A percentile compares a stretch with the other conserved stretches of the same genome.
These are phyloP conservation scores for Cheiracanthium punctorium DNA, from an alignment of 2,888 invertebrate species.

Conservation along the genomic window DNA sequence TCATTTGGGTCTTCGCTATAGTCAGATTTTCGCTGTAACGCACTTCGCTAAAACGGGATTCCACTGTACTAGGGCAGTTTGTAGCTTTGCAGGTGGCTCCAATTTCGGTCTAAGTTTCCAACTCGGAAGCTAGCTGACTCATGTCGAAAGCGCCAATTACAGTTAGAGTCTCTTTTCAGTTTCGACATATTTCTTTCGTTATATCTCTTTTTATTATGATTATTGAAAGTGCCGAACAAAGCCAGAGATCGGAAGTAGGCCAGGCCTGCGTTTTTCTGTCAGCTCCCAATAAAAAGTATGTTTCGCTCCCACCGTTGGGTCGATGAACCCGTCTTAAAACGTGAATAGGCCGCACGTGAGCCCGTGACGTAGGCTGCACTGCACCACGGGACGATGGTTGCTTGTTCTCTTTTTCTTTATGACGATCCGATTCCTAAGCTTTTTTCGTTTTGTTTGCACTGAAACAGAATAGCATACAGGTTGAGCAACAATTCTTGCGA, in stretches of 20 bases:
- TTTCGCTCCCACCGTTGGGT: constrained; percentile 42
- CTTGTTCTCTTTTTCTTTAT: background rate
- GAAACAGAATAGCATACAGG: background rate
- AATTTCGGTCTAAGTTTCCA: too few relatives aligned
- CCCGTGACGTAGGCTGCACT: constrained; percentile 23
- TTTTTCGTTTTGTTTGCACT: too few relatives aligned
- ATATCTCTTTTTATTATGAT: constrained; percentile 13
- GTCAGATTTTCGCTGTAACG: too few relatives aligned
- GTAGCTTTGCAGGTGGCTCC: too few relatives aligned
- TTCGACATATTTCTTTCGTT: constrained; percentile 7
- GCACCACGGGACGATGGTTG: constrained; percentile 16
- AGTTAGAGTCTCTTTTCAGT: background rate
- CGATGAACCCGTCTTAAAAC: constrained; percentile 58
- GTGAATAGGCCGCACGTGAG: constrained; percentile 63
- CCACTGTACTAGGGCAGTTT: too few relatives aligned
- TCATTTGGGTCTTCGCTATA: too few relatives aligned
- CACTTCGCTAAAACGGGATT: too few relatives aligned
- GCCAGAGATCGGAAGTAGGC: constrained; percentile 53
- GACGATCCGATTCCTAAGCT: background rate
- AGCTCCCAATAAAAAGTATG: constrained; percentile 19
- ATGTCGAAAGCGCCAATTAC: background rate
- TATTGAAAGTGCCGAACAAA: constrained; percentile 61
- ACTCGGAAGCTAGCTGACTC: too few relatives aligned
- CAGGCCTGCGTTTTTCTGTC: constrained; percentile 51
- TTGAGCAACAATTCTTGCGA: background rate